Conservation (phyloP, 2,888 invertebrate species). For the Sceliomorpha sp. region DNA sequence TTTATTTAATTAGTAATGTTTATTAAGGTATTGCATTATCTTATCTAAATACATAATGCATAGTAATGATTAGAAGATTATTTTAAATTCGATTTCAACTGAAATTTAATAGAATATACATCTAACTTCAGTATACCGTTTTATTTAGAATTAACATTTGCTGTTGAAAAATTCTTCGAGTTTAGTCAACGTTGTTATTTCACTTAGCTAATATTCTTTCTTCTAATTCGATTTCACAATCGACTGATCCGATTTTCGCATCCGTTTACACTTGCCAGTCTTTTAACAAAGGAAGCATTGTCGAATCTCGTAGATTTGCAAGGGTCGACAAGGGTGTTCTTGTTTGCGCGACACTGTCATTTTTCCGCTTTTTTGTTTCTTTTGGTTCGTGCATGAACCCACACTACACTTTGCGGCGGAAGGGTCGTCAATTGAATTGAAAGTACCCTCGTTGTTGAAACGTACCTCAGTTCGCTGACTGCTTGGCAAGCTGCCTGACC, state of each 20-base stretch:
- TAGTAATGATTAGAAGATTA: too few species aligned
- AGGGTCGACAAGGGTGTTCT: neutral
- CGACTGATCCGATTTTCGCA: neutral
- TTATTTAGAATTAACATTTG: too few species aligned
- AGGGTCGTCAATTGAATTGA: constrained; percentile 43
- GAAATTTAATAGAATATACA: too few species aligned
- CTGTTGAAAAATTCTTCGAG: too few species aligned
- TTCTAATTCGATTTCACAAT: neutral
- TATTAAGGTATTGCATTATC: too few species aligned
- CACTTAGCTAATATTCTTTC: neutral
- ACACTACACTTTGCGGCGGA: constrained; percentile 26
- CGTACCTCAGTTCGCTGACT: constrained; percentile 28
- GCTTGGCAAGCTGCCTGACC: constrained; percentile 37
- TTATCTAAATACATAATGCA: too few species aligned
- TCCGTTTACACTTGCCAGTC: neutral
- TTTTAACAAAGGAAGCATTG: neutral
- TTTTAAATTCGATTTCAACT: too few species aligned
- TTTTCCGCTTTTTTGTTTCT: neutral
- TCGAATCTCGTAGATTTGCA: neutral
- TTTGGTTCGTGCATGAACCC: constrained; percentile 26
- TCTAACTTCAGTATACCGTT: too few species aligned
- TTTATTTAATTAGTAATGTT: too few species aligned
- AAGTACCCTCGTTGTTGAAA: constrained; percentile 39
- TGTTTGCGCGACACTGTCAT: neutral
- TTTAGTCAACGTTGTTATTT: too few species aligned